Base-by-base conservation (phyloP, 2,797 vertebrate genomes). In the Ceryle rudis region DNA sequence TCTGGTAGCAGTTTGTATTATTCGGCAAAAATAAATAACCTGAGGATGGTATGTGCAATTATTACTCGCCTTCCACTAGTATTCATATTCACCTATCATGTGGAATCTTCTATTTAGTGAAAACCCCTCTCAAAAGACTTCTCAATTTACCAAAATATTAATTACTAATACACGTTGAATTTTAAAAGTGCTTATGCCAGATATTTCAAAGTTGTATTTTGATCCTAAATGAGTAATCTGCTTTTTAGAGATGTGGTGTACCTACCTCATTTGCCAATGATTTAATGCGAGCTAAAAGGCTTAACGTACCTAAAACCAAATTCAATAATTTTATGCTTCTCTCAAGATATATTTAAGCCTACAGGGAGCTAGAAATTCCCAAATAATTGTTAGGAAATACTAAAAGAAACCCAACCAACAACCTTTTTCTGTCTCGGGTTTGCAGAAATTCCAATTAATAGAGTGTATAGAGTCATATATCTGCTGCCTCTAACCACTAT, bases 221-320 rank as follows among this genome's bases (percentile, higher is more conserved):
- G 69, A 69, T 83, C 35, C 42, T 55, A 52, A 75, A 74, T 77
- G 67, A 71, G 16, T 80, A 52, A 83, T 90, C 28, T 72, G 39
- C 42, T 86, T 88, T 86, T 94, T 60, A 81, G 86, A 83, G 35
- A 55, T n/a, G 54, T 19, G 16, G 13, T 49, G 22, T 42, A 39
- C 64, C 42, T 42, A 39, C 64, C 42, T 88, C 44, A 37, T 79
- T 93, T 93, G 19, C 58, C 73, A 23, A 64, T 64, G 66, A 73
- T 94, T 82, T 90, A 61, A 78, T 51, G 23, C 41, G 29, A 81
- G 65, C 72, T 85, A 88, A 92, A 94, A 82, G 57, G 72, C 78
- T 92, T 89, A 93, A 49, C 44, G 10, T 65, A 71, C 67, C 67
- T 89, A 60, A 85, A 89, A 93, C 89, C 49, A 60, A 89, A 95